A percentile compares a stretch with the other conserved stretches of the same genome.
Evolutionary conservation across 2,797 vertebrate genomes (phyloP).

Genomic region (Parotocinclus haroldoi): DNA sequence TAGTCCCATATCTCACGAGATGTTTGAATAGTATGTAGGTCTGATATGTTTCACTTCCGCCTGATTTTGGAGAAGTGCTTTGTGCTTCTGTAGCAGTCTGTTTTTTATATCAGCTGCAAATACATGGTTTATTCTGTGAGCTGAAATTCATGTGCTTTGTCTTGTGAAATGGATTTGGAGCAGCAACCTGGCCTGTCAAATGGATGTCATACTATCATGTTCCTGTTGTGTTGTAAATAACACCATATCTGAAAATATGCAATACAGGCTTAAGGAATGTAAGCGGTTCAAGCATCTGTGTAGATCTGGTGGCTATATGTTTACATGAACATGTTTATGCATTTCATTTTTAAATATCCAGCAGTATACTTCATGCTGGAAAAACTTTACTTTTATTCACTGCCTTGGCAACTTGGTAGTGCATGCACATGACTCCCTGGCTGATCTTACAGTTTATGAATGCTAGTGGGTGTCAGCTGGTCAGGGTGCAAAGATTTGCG

Average conservation of each 20-base stretch:
- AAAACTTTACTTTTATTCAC: constrained; percentile 6
- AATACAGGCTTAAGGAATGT: too few species aligned
- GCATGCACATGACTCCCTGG: background rate
- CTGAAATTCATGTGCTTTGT: background rate
- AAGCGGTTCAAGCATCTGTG: too few species aligned
- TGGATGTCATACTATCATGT: too few species aligned
- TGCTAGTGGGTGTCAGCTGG: constrained; percentile 48
- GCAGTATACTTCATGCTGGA: too few species aligned
- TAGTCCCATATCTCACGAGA: constrained; percentile 53
- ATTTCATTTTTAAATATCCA: too few species aligned
- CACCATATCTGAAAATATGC: too few species aligned
- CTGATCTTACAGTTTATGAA: constrained; percentile 13
- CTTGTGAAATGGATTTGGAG: background rate
- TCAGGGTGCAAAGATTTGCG: constrained; percentile 24
- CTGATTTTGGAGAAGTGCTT: constrained; percentile 31
- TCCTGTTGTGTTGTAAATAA: too few species aligned
- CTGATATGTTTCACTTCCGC: constrained; percentile 44
- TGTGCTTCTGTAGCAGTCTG: constrained; percentile 5
- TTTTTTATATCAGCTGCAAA: constrained; percentile 6
- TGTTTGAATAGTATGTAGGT: constrained; percentile 68
- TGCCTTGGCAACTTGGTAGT: background rate
- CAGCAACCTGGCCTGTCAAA: background rate
- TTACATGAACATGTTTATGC: too few species aligned
- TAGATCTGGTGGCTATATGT: too few species aligned
- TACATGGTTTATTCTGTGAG: background rate